Percentiles rank a stretch among this genome's conserved stretches.
phyloP scores from a whole-genome alignment of 2,797 vertebrate genomes.

The Petrocephalus schoutedeni region DNA sequence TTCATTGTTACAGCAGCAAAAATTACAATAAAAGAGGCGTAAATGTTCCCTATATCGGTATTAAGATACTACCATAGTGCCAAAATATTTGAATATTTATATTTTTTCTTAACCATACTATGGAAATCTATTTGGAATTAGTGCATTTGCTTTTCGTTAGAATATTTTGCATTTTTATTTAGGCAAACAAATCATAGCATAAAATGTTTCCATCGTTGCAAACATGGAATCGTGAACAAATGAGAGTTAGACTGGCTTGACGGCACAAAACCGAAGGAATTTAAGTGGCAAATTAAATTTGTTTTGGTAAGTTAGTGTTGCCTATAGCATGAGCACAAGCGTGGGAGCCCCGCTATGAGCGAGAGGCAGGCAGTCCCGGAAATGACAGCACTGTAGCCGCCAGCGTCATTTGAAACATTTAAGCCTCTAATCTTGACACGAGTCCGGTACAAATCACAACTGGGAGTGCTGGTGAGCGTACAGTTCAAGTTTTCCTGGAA shows the following conservation, averaged over 20 bases:
- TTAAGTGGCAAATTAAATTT: constrained; percentile 39
- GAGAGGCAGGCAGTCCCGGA: not conserved
- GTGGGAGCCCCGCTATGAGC: not conserved
- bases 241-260: not conserved
- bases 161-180: not conserved
- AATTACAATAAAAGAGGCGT: not conserved
- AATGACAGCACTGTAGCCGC: not conserved
- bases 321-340: not conserved
- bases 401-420: constrained; percentile 43
- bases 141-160: not conserved
- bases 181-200: not conserved
- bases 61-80: constrained; percentile 38
- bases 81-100: constrained; percentile 1
- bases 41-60: constrained; percentile 39
- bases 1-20: too few relatives aligned
- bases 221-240: not conserved
- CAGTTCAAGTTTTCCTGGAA: constrained; percentile 73
- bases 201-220: constrained; percentile 6
- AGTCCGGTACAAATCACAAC: constrained; percentile 71
- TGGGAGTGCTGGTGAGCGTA: constrained; percentile 66
- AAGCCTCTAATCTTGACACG: constrained; percentile 60
- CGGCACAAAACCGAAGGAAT: constrained; percentile 21
- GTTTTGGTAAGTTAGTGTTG: constrained; percentile 37
- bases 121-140: not conserved
- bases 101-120: not conserved